Evolutionary conservation across 30 jellyfish, hydroid and myxozoan genomes (phyloP), one percentile per base, ranked within the genome.

Genomic region (Turritopsis dohrnii): DNA sequence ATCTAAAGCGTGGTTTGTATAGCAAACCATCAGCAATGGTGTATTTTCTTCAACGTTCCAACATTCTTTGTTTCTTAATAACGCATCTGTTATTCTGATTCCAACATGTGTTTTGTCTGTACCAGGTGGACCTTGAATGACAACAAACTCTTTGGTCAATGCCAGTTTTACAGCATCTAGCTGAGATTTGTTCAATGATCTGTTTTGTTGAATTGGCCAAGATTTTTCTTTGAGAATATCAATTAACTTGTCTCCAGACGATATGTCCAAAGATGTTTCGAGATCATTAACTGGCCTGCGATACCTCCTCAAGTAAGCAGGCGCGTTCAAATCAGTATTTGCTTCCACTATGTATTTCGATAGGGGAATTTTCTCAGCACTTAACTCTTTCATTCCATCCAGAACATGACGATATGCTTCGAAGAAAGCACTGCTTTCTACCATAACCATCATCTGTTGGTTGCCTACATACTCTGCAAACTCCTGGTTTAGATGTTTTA

Each of bases 101-200:
- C 90, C 97, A 8, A 90, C 85, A 60, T 54, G 85, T 13, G 97
- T 84, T 86, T 90, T 90, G 21, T 93, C 96, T 16, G 96, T 86
- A 7, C 97, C 97, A 26, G 97, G 97, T 22, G 97, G 97, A 26
- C 97, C 97, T 74, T 90, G 97, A n/a, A 69, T 24, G 26, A 74
- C 83, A 26, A 41, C 52, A 22, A 74, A 29, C 31, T 74, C 65
- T 20, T 74, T 74, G 13, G 83, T 74, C n/a, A 74, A 74, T 9
- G 83, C 83, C 26, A n/a, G 13, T 74, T 21, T 26, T 9, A 23
- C 28, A 7, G 71, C 83, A 16, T 26, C 60, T 16, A 74, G 27
- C 23, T 74, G 83, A 17, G 83, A 74, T 74, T 26, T 26, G 60
- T 16, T 74, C 0, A 74, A 29, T 25, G 16, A 27, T 75, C 22